Percentiles rank a stretch among this genome's conserved stretches.
These are phyloP conservation scores for Chouioia cunea DNA, from an alignment of 2,888 invertebrate species.

Conservation along the genomic window DNA sequence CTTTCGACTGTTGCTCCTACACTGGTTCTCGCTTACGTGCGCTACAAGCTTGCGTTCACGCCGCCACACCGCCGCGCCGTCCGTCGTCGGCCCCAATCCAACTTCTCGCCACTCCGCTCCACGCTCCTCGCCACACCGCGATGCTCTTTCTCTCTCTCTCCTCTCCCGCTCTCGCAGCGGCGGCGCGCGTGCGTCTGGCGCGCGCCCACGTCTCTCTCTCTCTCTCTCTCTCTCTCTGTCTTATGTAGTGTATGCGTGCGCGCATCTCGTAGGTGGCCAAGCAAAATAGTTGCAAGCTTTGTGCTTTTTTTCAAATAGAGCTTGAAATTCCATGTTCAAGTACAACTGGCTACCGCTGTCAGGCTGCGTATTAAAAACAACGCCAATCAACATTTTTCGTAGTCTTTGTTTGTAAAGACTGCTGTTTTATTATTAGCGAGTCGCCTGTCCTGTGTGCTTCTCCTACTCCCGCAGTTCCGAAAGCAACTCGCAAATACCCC, in stretches of 20 bases:
- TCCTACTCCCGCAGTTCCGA: not conserved
- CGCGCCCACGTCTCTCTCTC: slow-evolving; percentile 4
- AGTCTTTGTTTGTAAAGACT: slow-evolving; percentile 18
- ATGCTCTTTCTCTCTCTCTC: slow-evolving; percentile 8
- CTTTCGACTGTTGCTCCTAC: not conserved
- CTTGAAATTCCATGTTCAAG: not conserved
- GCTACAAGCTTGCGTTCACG: slow-evolving; percentile 16
- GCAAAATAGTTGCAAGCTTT: not conserved
- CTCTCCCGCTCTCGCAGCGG: not conserved
- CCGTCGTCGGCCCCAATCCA: slow-evolving; percentile 33
- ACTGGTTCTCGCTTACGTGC: slow-evolving; percentile 7
- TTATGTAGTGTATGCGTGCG: too few species aligned
- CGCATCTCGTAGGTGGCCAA: slow-evolving; percentile 28
- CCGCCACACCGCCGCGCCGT: slow-evolving; percentile 26
- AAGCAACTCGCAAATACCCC: slow-evolving; percentile 28
- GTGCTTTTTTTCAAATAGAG: not conserved
- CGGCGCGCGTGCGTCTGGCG: slow-evolving; percentile 33
- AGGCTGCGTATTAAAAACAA: not conserved
- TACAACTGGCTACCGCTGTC: not conserved
- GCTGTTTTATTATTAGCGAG: slow-evolving; percentile 47
- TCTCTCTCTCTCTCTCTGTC: too few species aligned
- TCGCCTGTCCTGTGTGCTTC: slow-evolving; percentile 46
- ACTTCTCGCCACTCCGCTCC: slow-evolving; percentile 23
- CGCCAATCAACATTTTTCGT: not conserved
- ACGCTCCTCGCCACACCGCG: not conserved